phyloP scores from a whole-genome alignment of 2,113 vertebrate genomes.

The Carlito syrichta region DNA sequence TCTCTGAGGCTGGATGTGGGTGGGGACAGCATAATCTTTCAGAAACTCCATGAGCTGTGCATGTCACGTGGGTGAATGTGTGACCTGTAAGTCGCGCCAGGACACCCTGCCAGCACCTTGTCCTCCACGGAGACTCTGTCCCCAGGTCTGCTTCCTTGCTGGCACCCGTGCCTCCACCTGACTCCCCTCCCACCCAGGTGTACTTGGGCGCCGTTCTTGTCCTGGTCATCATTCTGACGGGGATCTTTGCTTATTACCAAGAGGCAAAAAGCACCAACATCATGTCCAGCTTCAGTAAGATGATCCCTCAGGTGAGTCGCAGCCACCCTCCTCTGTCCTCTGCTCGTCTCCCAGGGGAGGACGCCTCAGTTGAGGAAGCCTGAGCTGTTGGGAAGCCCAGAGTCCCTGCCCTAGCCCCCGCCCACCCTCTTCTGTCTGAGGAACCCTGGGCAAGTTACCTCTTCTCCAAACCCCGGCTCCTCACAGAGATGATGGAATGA shows the following conservation, averaged over 20 bases:
- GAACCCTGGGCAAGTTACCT: background rate
- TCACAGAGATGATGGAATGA: background rate
- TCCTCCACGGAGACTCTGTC: background rate
- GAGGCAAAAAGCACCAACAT: slow-evolving; percentile 89
- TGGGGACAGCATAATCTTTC: no score
- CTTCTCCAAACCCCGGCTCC: background rate
- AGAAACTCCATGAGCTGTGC: background rate
- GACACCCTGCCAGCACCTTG: background rate
- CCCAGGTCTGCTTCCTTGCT: background rate
- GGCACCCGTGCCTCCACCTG: background rate
- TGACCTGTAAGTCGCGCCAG: background rate
- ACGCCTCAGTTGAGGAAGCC: background rate
- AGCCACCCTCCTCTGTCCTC: background rate
- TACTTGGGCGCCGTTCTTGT: slow-evolving; percentile 85
- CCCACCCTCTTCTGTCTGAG: background rate
- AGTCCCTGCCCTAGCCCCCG: background rate
- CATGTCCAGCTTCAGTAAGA: slow-evolving; percentile 87
- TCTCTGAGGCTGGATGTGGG: background rate
- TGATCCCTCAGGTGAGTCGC: slow-evolving; percentile 87
- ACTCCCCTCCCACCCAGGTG: slow-evolving; percentile 70
- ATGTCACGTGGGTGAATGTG: background rate
- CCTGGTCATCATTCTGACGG: slow-evolving; percentile 84
- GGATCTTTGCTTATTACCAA: slow-evolving; percentile 87
- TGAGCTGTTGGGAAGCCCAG: no score
- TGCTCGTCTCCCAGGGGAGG: background rate